Percentiles rank a stretch among this genome's conserved stretches.
Conservation (phyloP, 1,140 invertebrate species). For the Anastatus disparis region DNA sequence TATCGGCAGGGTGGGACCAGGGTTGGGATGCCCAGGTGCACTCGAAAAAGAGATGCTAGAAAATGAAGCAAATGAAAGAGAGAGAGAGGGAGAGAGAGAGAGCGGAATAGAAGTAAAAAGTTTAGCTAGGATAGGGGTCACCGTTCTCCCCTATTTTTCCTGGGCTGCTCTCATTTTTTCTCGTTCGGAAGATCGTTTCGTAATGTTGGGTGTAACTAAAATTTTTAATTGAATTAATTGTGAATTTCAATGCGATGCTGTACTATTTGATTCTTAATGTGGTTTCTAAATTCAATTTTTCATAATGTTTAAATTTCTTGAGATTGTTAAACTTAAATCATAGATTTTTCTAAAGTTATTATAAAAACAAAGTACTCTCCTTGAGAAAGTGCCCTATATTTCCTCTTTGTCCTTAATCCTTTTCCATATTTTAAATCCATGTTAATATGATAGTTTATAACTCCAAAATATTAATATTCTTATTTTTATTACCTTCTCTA, state of each 20-base stretch:
- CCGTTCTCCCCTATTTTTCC: slow-evolving; percentile 32
- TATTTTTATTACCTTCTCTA: too few relatives aligned
- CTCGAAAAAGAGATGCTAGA: slow-evolving; percentile 41
- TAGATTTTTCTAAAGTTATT: too few relatives aligned
- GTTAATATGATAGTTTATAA: too few relatives aligned
- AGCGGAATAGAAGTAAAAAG: slow-evolving; percentile 1
- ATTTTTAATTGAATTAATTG: slow-evolving; percentile 21
- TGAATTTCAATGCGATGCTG: slow-evolving; percentile 3
- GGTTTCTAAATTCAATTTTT: too few relatives aligned
- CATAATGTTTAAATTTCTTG: too few relatives aligned
- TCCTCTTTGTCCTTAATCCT: too few relatives aligned
- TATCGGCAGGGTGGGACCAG: slow-evolving; percentile 47
- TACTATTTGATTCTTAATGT: not conserved
- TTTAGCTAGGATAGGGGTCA: slow-evolving; percentile 20
- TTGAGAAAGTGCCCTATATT: too few relatives aligned
- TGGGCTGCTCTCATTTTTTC: not conserved
- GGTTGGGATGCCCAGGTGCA: slow-evolving; percentile 52
- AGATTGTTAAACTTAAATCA: too few relatives aligned
- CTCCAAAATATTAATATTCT: too few relatives aligned
- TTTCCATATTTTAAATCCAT: too few relatives aligned
- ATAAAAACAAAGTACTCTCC: too few relatives aligned
- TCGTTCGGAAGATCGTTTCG: not conserved
- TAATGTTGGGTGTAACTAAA: slow-evolving; percentile 9
- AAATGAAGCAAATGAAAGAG: slow-evolving; percentile 36
- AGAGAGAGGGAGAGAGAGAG: not conserved